Evolutionary conservation across 2,797 vertebrate genomes (phyloP).

Genomic region (Denticeps clupeoides): DNA sequence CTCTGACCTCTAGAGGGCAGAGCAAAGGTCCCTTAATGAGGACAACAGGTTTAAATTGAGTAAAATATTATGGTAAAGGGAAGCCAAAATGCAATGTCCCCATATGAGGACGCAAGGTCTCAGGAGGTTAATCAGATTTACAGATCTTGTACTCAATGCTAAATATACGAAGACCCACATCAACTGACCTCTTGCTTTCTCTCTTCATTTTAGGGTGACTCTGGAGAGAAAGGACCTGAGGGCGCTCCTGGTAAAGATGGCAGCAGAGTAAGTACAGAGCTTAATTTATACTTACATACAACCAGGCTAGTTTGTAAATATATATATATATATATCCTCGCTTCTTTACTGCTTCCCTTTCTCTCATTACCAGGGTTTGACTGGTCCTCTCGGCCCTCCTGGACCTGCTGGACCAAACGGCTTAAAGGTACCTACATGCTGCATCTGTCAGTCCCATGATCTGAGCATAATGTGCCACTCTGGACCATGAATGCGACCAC

Average conservation of each 20-base stretch:
- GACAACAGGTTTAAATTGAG: no score
- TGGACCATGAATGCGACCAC: conserved; percentile 13
- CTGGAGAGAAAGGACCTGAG: conserved; percentile 86
- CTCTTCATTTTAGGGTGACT: conserved; percentile 68
- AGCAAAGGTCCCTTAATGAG: no score
- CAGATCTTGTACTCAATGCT: background rate
- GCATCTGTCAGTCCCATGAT: background rate
- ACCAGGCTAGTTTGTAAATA: no score
- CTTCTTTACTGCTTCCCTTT: background rate
- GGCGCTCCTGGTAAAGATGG: conserved; percentile 91
- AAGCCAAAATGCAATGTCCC: no score
- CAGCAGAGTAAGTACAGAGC: conserved; percentile 78
- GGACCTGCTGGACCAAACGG: conserved; percentile 86
- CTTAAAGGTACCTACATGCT: no score
- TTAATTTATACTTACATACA: no score
- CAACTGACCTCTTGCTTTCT: background rate
- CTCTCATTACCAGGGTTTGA: conserved; percentile 69
- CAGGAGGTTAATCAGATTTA: no score
- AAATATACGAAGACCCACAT: conserved; percentile 2
- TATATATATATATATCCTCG: background rate
- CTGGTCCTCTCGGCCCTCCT: conserved; percentile 88
- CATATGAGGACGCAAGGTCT: no score
- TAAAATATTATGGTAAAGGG: no score
- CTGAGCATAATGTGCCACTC: no score
- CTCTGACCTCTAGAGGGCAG: no score